Evolutionary conservation across 2,888 invertebrate species (phyloP).

Genomic region (Bedellia somnulentella): DNA sequence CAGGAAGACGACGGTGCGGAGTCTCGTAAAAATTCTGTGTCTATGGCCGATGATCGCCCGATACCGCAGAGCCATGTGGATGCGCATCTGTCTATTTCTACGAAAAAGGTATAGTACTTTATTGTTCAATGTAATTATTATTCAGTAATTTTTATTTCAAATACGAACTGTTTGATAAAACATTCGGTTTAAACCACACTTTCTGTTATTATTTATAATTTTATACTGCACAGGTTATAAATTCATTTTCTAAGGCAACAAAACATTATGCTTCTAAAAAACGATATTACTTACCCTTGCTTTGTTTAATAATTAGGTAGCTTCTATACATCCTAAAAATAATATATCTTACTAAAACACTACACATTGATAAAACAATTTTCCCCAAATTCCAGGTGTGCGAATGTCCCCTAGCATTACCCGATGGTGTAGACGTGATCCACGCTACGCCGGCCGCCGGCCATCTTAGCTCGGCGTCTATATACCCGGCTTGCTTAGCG

Average conservation of each 20-base stretch:
- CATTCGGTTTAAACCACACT: no score
- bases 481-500: constrained; percentile 98
- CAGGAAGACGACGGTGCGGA: constrained; percentile 76
- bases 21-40: constrained; percentile 51
- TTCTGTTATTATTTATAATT: no score
- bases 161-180: neutral
- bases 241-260: no score
- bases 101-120: constrained; percentile 35
- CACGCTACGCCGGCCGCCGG: constrained; percentile 96
- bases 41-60: constrained; percentile 39
- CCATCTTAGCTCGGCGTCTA: constrained; percentile 94
- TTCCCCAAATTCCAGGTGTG: constrained; percentile 74
- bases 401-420: constrained; percentile 83
- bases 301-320: no score
- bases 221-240: no score
- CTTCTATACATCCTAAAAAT: no score
- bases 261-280: no score
- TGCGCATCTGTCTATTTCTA: constrained; percentile 80
- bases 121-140: neutral
- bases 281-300: no score
- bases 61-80: constrained; percentile 37
- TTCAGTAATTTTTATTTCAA: neutral
- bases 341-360: no score
- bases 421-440: constrained; percentile 88
- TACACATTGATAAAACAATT: no score